Evolutionary conservation across 2,113 vertebrate genomes (phyloP).

Genomic region (Speoplatyrhinus poulsoni): DNA sequence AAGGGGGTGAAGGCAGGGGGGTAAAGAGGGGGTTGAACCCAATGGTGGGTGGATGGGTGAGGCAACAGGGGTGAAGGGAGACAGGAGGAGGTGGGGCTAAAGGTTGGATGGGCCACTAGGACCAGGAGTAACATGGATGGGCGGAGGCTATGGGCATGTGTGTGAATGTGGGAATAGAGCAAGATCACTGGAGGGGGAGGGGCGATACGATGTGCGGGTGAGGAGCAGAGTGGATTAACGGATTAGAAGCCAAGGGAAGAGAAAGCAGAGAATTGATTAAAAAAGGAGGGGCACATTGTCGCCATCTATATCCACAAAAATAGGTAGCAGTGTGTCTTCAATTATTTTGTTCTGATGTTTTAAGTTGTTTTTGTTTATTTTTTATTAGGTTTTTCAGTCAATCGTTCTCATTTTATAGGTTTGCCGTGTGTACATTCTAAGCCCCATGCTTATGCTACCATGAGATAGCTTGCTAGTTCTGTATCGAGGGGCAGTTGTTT

Average conservation of each 20-base stretch:
- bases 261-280: background rate
- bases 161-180: background rate
- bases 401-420: background rate
- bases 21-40: slow-evolving; percentile 12
- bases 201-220: background rate
- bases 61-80: background rate
- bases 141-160: background rate
- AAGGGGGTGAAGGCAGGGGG: background rate
- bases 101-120: background rate
- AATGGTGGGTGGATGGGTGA: background rate
- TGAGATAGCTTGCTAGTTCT: no score
- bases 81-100: background rate
- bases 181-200: background rate
- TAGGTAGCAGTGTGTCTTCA: no score
- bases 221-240: background rate
- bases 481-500: slow-evolving; percentile 1
- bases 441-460: background rate
- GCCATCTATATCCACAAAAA: background rate
- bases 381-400: background rate
- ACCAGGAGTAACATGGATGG: background rate
- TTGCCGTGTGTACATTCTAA: background rate
- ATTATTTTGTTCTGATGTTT: no score
- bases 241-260: background rate
- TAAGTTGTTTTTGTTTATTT: no score
- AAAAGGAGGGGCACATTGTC: background rate